Evolutionary conservation across 1,140 invertebrate genomes (phyloP).

Genomic region (Bactericera cockerelli): DNA sequence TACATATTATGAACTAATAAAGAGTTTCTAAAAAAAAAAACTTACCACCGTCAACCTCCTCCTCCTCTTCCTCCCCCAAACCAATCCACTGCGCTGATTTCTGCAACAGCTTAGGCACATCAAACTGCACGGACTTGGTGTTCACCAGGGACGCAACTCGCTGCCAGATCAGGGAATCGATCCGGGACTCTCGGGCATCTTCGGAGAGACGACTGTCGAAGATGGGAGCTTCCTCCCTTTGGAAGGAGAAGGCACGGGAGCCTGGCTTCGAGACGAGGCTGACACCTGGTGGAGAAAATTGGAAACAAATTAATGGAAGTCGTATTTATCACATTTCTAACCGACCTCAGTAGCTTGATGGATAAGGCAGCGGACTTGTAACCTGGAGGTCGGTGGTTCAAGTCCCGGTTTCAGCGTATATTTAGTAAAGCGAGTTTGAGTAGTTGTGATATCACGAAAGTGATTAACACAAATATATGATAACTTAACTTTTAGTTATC

Average conservation of each 20-base stretch:
- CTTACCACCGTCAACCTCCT: conserved; percentile 20
- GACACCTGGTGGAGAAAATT: no score
- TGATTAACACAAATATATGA: no score
- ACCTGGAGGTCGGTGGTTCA: no score
- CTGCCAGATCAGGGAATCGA: conserved; percentile 40
- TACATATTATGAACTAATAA: no score
- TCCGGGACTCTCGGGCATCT: background rate
- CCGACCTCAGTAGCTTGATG: no score
- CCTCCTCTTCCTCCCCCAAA: conserved; percentile 16
- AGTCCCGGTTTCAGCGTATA: no score
- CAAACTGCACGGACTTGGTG: conserved; percentile 39
- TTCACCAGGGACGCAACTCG: conserved; percentile 39
- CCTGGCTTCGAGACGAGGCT: conserved; percentile 19
- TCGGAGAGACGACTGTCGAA: conserved; percentile 20
- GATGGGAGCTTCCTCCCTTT: conserved; percentile 11
- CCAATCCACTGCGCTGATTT: conserved; percentile 6
- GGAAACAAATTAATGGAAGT: background rate
- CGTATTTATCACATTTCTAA: no score
- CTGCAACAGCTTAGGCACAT: conserved; percentile 32
- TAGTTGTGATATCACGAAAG: no score
- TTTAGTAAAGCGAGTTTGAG: no score
- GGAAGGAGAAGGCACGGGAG: conserved; percentile 18
- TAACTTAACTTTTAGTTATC: no score
- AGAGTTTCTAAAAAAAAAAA: no score
- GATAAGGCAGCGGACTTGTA: no score